Evolutionary conservation across 2,888 invertebrate species (phyloP), one percentile per base, ranked within the genome.

Genomic region (Sympetrum striolatum): DNA sequence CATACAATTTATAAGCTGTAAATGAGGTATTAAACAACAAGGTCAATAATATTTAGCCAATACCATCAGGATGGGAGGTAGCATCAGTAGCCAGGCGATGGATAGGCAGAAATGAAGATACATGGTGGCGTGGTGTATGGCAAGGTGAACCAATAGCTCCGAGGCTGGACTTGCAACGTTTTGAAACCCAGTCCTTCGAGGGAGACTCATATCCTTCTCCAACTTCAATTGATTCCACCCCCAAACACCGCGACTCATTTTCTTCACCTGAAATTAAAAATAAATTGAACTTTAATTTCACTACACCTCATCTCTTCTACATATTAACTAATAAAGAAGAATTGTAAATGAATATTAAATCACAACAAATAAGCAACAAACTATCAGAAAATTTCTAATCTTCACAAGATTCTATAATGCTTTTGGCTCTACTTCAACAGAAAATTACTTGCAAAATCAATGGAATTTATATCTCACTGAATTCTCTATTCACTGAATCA

Each of bases 191-290:
- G 3, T 86, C 86, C 39, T 86, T 86, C 25, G 86, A 35, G 58
- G 86, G 86, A 86, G 86, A 86, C 39, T 86, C 86, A 60, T 86
- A 86, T 86, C 64, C 86, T 60, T 86, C 86, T 86, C 86, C 86
- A 60, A 86, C 60, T n/a, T 86, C 86, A 86, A 86, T 86, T 86
- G 86, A 86, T 39, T 86, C 86, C 37, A 86, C 60, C 60, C 86
- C 86, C 86, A 86, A 86, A 60, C 86, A 86, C 64, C 86, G 12
- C 5, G 86, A 86, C 60, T 86, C 86, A 86, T 86, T 86, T 86
- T 86, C 86, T 86, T 86, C 86, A 64, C 86, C 86, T 86, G 31
- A 60, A 86, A 82, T 44, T 4, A 5, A 80, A 35, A 91, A n/a
- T 90, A 8, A 5, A 44, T 44, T 8, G 44, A 44, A 10, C 44